Evolutionary conservation across 1,140 invertebrate genomes (phyloP).

Genomic region (Zaprionus africanus): DNA sequence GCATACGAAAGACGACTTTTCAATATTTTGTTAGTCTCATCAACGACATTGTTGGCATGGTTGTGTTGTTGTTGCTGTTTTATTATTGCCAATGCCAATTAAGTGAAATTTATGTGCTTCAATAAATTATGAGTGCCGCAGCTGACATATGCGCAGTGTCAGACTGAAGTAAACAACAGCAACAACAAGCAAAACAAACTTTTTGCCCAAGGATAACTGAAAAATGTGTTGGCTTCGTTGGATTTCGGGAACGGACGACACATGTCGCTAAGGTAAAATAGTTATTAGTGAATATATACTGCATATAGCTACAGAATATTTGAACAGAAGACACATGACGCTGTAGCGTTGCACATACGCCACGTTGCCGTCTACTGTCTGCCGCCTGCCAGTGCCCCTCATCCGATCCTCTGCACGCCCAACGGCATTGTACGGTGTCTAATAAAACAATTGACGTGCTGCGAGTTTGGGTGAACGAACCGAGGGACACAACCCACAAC

Average conservation of each 20-base stretch:
- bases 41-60: slow-evolving; percentile 30
- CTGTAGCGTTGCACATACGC: slow-evolving; percentile 58
- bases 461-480: slow-evolving; percentile 36
- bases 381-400: slow-evolving; percentile 2
- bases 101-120: slow-evolving; percentile 81
- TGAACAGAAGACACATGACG: slow-evolving; percentile 46
- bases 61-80: slow-evolving; percentile 30
- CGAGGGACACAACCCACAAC: slow-evolving; percentile 41
- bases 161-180: slow-evolving; percentile 25
- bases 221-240: slow-evolving; percentile 43
- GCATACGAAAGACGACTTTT: slow-evolving; percentile 54
- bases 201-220: slow-evolving; percentile 63
- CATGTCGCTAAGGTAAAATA: slow-evolving; percentile 81
- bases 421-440: slow-evolving; percentile 49
- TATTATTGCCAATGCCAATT: slow-evolving; percentile 76
- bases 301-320: slow-evolving; percentile 38
- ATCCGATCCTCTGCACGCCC: neutral
- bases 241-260: slow-evolving; percentile 47
- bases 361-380: slow-evolving; percentile 7
- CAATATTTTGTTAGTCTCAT: slow-evolving; percentile 47
- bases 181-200: slow-evolving; percentile 34
- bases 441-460: slow-evolving; percentile 75
- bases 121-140: slow-evolving; percentile 75
- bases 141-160: slow-evolving; percentile 69
- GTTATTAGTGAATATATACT: slow-evolving; percentile 74